Percentiles rank a stretch among this genome's conserved stretches.
Conservation (phyloP, 2,888 invertebrate genomes). For the Synergus gifuensis region DNA sequence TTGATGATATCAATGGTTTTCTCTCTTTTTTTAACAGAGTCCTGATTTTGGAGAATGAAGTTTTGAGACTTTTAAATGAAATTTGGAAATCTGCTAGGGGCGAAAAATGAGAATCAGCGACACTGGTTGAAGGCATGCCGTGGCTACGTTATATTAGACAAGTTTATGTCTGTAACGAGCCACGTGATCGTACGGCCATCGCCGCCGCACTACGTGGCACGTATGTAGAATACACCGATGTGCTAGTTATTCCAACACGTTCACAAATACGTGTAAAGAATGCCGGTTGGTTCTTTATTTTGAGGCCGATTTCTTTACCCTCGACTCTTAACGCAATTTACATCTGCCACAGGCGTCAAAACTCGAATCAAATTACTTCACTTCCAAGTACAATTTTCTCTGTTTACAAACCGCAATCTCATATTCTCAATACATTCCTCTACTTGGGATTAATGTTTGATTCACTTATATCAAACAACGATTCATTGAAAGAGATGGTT, state of each 20-base stretch:
- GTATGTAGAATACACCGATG: slow-evolving; percentile 39
- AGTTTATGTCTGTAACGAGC: slow-evolving; percentile 29
- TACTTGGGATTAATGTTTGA: background rate
- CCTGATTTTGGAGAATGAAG: background rate
- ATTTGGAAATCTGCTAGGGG: background rate
- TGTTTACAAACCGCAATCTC: background rate
- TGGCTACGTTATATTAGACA: background rate
- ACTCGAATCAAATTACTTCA: background rate
- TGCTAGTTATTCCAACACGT: slow-evolving; percentile 7
- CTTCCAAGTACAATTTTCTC: background rate
- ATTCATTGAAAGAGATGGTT: background rate
- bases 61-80: background rate
- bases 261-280: background rate
- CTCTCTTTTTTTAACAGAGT: background rate
- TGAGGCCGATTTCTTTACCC: slow-evolving; percentile 6
- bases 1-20: background rate
- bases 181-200: slow-evolving; percentile 55
- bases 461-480: background rate
- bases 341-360: background rate
- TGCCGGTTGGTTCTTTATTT: slow-evolving; percentile 28
- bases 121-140: background rate
- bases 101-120: background rate
- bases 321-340: background rate
- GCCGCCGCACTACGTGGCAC: slow-evolving; percentile 48
- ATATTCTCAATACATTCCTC: background rate